Evolutionary conservation across 2,797 vertebrate genomes (phyloP).

Genomic region (Bovichtus variegatus): DNA sequence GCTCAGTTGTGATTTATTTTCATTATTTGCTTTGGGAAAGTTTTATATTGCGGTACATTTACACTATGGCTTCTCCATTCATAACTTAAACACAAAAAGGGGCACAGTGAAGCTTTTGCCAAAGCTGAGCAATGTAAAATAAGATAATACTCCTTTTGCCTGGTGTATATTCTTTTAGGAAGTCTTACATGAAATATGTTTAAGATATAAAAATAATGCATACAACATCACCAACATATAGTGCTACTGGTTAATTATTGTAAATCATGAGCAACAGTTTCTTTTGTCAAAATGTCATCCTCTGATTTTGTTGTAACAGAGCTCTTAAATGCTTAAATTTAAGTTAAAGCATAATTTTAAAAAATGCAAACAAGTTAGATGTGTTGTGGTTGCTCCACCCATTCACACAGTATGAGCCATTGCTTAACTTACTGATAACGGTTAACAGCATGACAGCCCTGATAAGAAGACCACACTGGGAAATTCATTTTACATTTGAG

Average conservation of each 20-base stretch:
- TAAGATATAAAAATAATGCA: not conserved
- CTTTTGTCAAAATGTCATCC: not conserved
- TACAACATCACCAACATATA: not conserved
- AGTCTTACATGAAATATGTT: not conserved
- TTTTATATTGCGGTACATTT: not conserved
- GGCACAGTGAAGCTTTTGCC: not conserved
- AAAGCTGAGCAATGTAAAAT: not conserved
- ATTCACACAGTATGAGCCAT: not conserved
- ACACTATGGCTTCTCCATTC: not conserved
- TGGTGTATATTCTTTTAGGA: not conserved
- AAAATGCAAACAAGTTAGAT: conserved; percentile 1
- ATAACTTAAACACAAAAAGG: not conserved
- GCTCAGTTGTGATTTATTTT: conserved; percentile 61
- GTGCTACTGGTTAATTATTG: not conserved
- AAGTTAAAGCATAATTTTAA: not conserved
- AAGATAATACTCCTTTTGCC: not conserved
- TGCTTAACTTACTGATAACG: conserved; percentile 15
- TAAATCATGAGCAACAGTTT: not conserved
- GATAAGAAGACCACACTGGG: conserved; percentile 12
- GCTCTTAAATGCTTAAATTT: not conserved
- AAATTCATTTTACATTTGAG: not conserved
- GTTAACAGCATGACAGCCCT: not conserved
- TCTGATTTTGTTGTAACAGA: not conserved
- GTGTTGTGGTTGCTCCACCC: not conserved
- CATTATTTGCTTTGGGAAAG: not conserved